These are phyloP conservation scores for Morbakka virulenta DNA, from an alignment of 30 jellyfish, hydroid and myxozoan species.

Conservation along the genomic window DNA sequence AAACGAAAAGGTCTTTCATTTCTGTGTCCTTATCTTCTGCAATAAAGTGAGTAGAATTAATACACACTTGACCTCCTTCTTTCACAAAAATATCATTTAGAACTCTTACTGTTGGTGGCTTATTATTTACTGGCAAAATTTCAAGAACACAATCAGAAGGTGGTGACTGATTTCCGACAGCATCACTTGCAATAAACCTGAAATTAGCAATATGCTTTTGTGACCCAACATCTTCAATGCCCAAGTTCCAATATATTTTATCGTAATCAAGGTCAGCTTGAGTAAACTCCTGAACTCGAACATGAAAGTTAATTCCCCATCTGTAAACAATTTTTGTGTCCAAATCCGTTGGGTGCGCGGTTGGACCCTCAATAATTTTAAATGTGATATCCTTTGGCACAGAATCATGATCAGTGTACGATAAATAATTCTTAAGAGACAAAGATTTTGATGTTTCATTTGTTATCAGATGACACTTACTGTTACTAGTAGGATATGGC, in stretches of 20 bases:
- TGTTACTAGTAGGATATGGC: slow-evolving; percentile 25
- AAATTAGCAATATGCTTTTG: background rate
- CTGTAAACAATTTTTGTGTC: background rate
- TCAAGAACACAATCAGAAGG: background rate
- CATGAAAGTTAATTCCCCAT: background rate
- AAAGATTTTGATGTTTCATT: slow-evolving; percentile 38
- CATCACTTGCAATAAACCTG: background rate
- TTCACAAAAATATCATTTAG: background rate
- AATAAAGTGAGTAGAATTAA: background rate
- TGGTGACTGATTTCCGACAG: background rate
- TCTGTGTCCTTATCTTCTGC: slow-evolving; percentile 30
- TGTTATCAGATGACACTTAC: slow-evolving; percentile 43
- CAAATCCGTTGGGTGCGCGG: background rate
- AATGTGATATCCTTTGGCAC: slow-evolving; percentile 36
- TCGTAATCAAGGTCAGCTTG: background rate
- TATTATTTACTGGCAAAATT: slow-evolving; percentile 47
- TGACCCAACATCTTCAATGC: background rate
- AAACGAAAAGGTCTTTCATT: background rate
- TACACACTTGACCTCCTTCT: slow-evolving; percentile 55
- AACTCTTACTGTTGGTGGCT: slow-evolving; percentile 9
- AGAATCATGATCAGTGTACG: slow-evolving; percentile 26
- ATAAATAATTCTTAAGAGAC: slow-evolving; percentile 23
- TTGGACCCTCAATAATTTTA: background rate
- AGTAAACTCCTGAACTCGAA: background rate
- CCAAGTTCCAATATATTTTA: background rate